Conservation (phyloP, 2,113 vertebrate genomes). For the Leptobrachium ailaonicum region DNA sequence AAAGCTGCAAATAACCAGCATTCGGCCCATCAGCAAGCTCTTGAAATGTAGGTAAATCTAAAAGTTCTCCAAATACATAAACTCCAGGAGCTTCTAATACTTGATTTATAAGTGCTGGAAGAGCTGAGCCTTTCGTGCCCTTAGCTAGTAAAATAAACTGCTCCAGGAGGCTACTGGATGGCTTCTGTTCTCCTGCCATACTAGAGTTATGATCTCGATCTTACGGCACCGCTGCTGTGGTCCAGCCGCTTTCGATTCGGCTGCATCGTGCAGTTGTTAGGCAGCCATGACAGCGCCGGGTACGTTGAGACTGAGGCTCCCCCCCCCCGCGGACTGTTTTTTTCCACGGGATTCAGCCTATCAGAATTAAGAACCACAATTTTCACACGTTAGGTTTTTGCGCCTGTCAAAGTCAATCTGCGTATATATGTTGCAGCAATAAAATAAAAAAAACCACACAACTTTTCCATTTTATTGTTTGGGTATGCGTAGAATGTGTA, state of each 20-base stretch:
- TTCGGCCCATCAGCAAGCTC: conserved; percentile 76
- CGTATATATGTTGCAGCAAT: conserved; percentile 40
- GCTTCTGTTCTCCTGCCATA: conserved; percentile 84
- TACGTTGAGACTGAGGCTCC: conserved; percentile 19
- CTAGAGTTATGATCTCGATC: conserved; percentile 61
- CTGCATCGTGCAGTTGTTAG: conserved; percentile 37
- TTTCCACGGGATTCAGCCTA: too few relatives aligned
- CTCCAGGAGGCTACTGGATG: conserved; percentile 73
- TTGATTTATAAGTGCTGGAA: conserved; percentile 79
- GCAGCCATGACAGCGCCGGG: conserved; percentile 44
- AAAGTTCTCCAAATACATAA: conserved; percentile 78
- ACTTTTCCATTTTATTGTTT: too few relatives aligned
- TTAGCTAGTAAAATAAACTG: conserved; percentile 82
- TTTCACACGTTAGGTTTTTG: too few relatives aligned
- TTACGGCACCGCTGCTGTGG: conserved; percentile 5
- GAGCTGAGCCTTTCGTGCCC: conserved; percentile 74
- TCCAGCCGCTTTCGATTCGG: conserved; percentile 16
- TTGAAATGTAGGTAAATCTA: conserved; percentile 77
- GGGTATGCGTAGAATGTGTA: too few relatives aligned
- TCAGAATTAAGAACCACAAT: too few relatives aligned
- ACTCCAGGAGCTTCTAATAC: conserved; percentile 81
- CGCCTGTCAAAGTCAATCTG: too few relatives aligned
- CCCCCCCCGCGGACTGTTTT: conserved; percentile 55
- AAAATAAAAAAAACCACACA: not conserved
- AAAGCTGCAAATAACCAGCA: conserved; percentile 74